Base-by-base conservation (phyloP, 1,140 invertebrate genomes). In the Gonatopus flavifemur region DNA sequence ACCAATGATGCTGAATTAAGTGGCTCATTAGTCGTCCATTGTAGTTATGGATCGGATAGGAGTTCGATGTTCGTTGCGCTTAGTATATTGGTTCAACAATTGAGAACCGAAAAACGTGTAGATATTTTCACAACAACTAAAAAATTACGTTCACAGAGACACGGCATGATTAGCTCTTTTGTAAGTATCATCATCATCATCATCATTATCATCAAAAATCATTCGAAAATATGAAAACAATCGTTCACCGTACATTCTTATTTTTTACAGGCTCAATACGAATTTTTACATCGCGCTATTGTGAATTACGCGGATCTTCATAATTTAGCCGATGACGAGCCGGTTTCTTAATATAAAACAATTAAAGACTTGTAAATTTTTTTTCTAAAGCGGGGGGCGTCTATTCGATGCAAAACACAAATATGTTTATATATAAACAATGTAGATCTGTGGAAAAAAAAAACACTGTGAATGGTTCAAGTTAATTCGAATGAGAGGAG, bases 241-340 rank as follows among this genome's bases (percentile, higher is more conserved):
- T n/a, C n/a, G n/a, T n/a, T n/a, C n/a, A n/a, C n/a, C 2, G 3
- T 40, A 20, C 18, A 35, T 32, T 30, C n/a, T 49, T 56, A 7
- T n/a, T 5, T 43, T 31, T 84, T 86, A 13, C 79, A 93, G 91
- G 85, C 89, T 69, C 91, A 94, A 78, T 94, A 93, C 73, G 91
- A 94, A 83, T 94, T 94, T 80, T 80, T 93, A 62, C 88, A 94
- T 80, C 87, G 90, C 77, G 90, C 90, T 70, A 89, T 94, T 72
- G 83, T 91, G 46, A 93, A 93, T 76, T 94, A 93, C 73, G 86
- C 90, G 54, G 91, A 94, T 73, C 82, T 93, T 56, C 89, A 93
- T 78, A 88, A 89, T 69, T 68, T 86, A 50, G 81, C 78, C 39
- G 77, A 81, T 41, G 80, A 77, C 16, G 74, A 81, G 52, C 49